Base-by-base conservation (phyloP, 2,888 invertebrate species). In the Cantharis rufa region DNA sequence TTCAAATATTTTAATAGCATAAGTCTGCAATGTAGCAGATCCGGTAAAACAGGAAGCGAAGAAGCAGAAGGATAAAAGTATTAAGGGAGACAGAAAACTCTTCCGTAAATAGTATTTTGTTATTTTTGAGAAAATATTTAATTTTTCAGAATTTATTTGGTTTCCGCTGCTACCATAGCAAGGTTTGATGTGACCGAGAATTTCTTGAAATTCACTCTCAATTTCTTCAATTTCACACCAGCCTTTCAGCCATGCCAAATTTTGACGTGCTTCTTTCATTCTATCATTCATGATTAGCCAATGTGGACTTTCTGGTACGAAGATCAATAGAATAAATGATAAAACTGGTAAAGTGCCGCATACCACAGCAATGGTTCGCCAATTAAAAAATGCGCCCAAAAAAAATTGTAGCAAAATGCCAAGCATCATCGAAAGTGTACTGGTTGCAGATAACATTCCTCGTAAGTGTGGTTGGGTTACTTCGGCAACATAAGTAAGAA, bases 401-500 rank as follows among this genome's bases (percentile, higher is more conserved):
- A 95, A 88, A 87, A 95, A 93, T 87, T 95, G 94, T 0, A 92
- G 91, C 84, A 95, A 93, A 18, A 94, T 91, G 0, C 95, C 95
- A 1, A 93, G 87, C 77, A 95, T 94, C 80, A 95, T 93, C 81
- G 93, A 91, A 88, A 94, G 92, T 0, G 94, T 92, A 77, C 95
- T 94, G 16, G 94, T 92, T 7, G 95, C 94, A 0, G 94, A 90
- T 2, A 94, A 88, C 81, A 93, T 90, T 1, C 95, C 95, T 27
- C 95, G 91, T 62, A 95, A 90, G 84, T 94, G 92, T 0, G 95
- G 95, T 85, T 95, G 93, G 0, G 95, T 94, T 71, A 95, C 92
- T 89, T 95, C 95, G 9, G 95, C 95, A 13, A 95, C 94, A 86
- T 95, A 95, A 0, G 95, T 95, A 82, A 95, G 87, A 32, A 95